Evolutionary conservation across 2,888 invertebrate genomes (phyloP).

Genomic region (Heteropelma amictum): DNA sequence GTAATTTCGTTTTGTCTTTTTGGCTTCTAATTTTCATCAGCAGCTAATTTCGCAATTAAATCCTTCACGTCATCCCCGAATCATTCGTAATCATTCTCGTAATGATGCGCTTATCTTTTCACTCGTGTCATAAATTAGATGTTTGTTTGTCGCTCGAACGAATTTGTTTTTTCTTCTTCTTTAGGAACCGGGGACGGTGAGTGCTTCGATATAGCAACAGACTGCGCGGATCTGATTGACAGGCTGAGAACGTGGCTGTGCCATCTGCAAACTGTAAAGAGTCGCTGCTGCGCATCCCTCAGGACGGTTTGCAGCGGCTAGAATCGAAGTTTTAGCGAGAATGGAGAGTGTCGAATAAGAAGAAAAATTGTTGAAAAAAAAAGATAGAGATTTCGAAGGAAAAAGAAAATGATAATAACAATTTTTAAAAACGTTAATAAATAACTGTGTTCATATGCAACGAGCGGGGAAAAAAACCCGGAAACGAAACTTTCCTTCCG

Average conservation of each 20-base stretch:
- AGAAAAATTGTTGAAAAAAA: background rate
- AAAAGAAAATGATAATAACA: background rate
- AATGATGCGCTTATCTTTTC: too few species aligned
- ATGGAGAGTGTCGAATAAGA: conserved; percentile 48
- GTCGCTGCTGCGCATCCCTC: conserved; percentile 76
- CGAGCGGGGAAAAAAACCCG: too few species aligned
- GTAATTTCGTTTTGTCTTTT: too few species aligned
- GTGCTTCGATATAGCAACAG: conserved; percentile 74
- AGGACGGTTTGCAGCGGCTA: conserved; percentile 71
- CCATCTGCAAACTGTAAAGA: conserved; percentile 77
- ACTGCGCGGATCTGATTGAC: conserved; percentile 77
- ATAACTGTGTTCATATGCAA: too few species aligned
- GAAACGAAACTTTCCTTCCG: too few species aligned
- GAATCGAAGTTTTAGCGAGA: conserved; percentile 32
- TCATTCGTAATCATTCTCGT: background rate
- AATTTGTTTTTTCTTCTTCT: conserved; percentile 40
- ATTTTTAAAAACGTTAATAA: too few species aligned
- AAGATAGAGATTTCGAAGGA: too few species aligned
- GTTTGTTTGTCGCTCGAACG: background rate
- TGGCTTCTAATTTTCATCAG: too few species aligned
- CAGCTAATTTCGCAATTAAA: too few species aligned
- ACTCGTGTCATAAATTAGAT: background rate
- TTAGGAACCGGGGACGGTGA: conserved; percentile 76
- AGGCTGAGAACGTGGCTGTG: conserved; percentile 78
- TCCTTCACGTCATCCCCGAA: background rate